Base-by-base conservation (phyloP, 2,113 vertebrate genomes). In the Pachyramphus minor region DNA sequence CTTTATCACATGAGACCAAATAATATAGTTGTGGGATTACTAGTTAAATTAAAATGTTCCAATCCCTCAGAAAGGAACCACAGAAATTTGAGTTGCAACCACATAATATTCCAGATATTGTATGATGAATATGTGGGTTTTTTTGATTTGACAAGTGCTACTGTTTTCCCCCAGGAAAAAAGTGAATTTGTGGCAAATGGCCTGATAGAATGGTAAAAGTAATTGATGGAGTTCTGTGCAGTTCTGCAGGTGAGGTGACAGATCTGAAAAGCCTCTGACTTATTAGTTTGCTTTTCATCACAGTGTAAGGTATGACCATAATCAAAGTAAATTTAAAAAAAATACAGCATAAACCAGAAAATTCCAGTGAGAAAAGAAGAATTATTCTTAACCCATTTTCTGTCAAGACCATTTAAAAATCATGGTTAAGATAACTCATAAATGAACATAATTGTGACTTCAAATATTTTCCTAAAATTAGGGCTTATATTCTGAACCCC, bases 141-240 rank as follows among this genome's bases (percentile, higher is more conserved):
- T 96, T 95, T 96, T 92, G 89, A 89, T 87, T 92, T 91, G 91
- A 87, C 84, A 87, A 80, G 71, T 79, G 82, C 55, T 76, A 53
- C 58, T 47, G 23, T 83, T 91, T 89, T 77, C 49, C 74, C 84
- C 22, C 22, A 76, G 91, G 87, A 82, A 84, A 93, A 73, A 81
- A 85, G 63, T 4, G 7, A 52, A 72, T 84, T 89, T 76, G 80
- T 92, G 76, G 88, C 76, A 93, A 93, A 87, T 47, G 62, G 41
- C 41, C 72, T 94, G 85, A 89, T 49, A 89, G 74, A 93, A 86
- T 35, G 15, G 49, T 66, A 76, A 37, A 72, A 90, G 63, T 85
- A 97, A 95, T 89, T 94, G 79, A 95, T 89, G 55, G 83, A 81
- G 35, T 69, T 87, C 62, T 94, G 64, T 62, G 87, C 59, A 92